phyloP scores from a whole-genome alignment of 1,140 invertebrate species.

The Drosophila navojoa region DNA sequence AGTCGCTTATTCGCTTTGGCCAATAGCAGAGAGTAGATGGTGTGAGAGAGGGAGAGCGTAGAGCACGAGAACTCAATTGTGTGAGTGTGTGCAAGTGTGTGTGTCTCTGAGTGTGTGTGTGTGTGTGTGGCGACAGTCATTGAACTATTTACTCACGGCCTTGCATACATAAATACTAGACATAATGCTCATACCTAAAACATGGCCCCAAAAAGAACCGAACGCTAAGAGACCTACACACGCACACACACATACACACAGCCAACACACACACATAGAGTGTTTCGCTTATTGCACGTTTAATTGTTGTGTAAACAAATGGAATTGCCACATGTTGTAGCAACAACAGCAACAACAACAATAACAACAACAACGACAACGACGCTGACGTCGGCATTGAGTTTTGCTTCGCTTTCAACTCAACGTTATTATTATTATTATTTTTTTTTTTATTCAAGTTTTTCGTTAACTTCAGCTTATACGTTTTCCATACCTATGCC shows the following conservation, averaged over 20 bases:
- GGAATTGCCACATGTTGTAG: constrained; percentile 45
- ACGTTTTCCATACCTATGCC: constrained; percentile 3
- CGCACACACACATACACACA: neutral
- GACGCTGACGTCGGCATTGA: constrained; percentile 27
- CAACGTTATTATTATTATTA: constrained; percentile 1
- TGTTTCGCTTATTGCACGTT: constrained; percentile 54
- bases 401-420: constrained; percentile 22
- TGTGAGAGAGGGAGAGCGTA: constrained; percentile 16
- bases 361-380: neutral
- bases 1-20: constrained; percentile 20
- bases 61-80: constrained; percentile 18
- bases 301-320: constrained; percentile 72
- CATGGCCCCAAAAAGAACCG: constrained; percentile 21
- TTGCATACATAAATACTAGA: constrained; percentile 48
- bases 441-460: neutral
- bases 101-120: neutral
- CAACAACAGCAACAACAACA: constrained; percentile 19
- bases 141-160: constrained; percentile 77
- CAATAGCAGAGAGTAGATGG: constrained; percentile 42
- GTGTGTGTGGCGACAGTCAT: constrained; percentile 58
- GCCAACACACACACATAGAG: neutral
- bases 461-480: constrained; percentile 8
- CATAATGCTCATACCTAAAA: constrained; percentile 16
- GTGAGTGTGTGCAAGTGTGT: neutral
- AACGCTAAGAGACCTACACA: neutral